phyloP scores from a whole-genome alignment of 2,888 invertebrate species.

The Allolobophora icterica region DNA sequence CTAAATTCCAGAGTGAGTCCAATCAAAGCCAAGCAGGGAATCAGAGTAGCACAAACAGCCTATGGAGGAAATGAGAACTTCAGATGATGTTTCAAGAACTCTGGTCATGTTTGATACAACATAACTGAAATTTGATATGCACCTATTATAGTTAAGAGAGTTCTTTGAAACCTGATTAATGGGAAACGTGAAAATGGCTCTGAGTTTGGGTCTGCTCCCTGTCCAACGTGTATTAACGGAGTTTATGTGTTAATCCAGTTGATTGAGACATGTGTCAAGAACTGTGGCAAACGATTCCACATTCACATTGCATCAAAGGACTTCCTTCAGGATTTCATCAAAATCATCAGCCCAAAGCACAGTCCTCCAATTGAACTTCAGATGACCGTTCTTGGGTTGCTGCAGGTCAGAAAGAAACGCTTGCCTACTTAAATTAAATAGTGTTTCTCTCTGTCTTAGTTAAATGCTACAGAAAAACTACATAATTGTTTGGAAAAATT shows the following conservation, averaged over 20 bases:
- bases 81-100: too few relatives aligned
- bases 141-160: too few relatives aligned
- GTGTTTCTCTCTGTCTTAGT: not conserved
- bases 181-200: too few relatives aligned
- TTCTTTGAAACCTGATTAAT: too few relatives aligned
- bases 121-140: too few relatives aligned
- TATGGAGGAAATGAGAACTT: too few relatives aligned
- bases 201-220: not conserved
- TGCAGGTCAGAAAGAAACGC: slow-evolving; percentile 72
- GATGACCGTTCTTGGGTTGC: slow-evolving; percentile 88
- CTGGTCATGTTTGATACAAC: too few relatives aligned
- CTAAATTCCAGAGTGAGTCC: too few relatives aligned
- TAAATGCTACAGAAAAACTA: too few relatives aligned
- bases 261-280: slow-evolving; percentile 96
- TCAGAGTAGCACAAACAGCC: too few relatives aligned
- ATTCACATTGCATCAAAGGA: slow-evolving; percentile 87
- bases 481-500: too few relatives aligned
- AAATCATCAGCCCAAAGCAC: slow-evolving; percentile 86
- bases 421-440: not conserved
- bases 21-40: too few relatives aligned
- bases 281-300: slow-evolving; percentile 92
- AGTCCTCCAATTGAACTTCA: slow-evolving; percentile 96
- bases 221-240: not conserved
- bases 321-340: slow-evolving; percentile 80
- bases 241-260: slow-evolving; percentile 67